Conservation (phyloP, 2,888 invertebrate genomes). For the Agrochola lota region DNA sequence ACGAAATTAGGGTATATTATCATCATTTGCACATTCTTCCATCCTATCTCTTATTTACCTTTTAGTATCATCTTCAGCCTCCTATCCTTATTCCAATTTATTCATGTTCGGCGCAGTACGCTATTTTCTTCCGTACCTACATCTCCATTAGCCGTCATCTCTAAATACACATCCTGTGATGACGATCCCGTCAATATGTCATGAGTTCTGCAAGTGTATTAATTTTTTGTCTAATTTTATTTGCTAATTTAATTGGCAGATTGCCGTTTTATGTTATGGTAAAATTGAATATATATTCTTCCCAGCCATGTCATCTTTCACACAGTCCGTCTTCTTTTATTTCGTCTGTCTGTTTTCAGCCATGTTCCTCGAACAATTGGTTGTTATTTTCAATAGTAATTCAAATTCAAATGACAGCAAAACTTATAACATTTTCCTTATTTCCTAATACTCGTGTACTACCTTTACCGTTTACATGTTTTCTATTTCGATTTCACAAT, state of each 20-base stretch:
- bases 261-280: not conserved
- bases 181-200: not conserved
- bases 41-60: not conserved
- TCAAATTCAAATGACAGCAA: not conserved
- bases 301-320: not conserved
- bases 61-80: not conserved
- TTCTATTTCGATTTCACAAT: conserved; percentile 32
- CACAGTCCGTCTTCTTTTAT: too few species aligned
- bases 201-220: not conserved
- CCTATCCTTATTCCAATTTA: not conserved
- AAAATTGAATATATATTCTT: not conserved
- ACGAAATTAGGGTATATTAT: too few species aligned
- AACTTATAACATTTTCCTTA: not conserved
- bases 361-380: not conserved
- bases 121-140: not conserved
- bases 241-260: not conserved
- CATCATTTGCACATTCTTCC: too few species aligned
- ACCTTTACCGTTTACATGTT: not conserved
- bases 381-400: not conserved
- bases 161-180: not conserved
- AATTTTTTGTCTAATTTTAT: not conserved
- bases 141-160: too few species aligned
- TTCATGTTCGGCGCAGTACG: too few species aligned
- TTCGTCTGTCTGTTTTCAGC: not conserved
- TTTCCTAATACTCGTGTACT: not conserved